phyloP scores from a whole-genome alignment of 2,797 vertebrate species.

The Lophotriccus pileatus region DNA sequence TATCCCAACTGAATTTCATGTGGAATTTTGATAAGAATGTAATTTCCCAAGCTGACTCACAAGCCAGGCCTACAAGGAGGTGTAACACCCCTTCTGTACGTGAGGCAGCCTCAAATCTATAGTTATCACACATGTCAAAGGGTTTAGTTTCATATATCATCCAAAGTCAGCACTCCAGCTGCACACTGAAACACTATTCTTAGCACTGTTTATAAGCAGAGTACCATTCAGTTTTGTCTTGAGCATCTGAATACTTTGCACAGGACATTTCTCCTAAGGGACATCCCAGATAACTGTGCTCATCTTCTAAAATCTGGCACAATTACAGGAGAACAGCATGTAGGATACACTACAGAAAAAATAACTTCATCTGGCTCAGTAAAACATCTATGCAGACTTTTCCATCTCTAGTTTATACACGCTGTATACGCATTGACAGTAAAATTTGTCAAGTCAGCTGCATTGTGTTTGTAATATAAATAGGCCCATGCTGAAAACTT shows the following conservation, averaged over 20 bases:
- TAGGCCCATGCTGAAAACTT: neutral
- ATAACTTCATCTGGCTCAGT: fast-evolving
- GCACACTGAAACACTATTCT: neutral
- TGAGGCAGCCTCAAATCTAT: neutral
- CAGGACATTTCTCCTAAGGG: neutral
- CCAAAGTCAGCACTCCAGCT: conserved; percentile 11
- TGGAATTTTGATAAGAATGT: conserved; percentile 40
- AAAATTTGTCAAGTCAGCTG: neutral
- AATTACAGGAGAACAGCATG: neutral
- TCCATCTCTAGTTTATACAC: neutral
- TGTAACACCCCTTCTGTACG: neutral
- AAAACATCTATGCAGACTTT: neutral
- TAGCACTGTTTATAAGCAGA: neutral
- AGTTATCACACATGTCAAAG: neutral
- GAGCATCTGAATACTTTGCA: neutral
- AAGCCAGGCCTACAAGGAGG: neutral
- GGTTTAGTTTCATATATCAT: neutral
- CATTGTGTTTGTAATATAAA: neutral
- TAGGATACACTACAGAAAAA: neutral
- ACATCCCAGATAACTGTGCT: neutral
- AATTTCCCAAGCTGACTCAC: conserved; percentile 35
- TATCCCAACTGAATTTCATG: conserved; percentile 37
- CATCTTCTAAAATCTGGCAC: neutral
- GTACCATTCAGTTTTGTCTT: neutral
- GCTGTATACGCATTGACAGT: neutral